A percentile compares a stretch with the other conserved stretches of the same genome.
Conservation (phyloP, 2,113 vertebrate species). For the Diphyllodes magnificus region DNA sequence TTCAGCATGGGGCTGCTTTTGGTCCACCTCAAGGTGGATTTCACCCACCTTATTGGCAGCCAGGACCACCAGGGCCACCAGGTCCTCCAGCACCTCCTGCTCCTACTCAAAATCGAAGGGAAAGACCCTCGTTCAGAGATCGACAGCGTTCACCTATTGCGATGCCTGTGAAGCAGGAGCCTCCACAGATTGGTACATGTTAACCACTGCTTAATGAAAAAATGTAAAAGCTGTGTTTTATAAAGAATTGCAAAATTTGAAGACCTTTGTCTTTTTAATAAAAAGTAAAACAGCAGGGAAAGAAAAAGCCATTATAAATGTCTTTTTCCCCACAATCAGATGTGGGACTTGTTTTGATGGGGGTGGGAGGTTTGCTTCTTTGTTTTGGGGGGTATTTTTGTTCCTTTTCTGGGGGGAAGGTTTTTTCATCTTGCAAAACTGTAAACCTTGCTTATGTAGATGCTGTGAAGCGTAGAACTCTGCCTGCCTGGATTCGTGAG, state of each 20-base stretch:
- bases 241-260: not conserved
- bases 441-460: constrained; percentile 69
- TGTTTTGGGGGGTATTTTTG: not conserved
- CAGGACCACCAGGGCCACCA: constrained; percentile 85
- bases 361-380: not conserved
- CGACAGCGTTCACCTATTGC: constrained; percentile 90
- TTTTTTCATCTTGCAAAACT: not conserved
- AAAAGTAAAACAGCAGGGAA: not conserved
- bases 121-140: constrained; percentile 91
- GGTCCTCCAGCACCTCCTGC: constrained; percentile 81
- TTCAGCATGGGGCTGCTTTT: constrained; percentile 94
- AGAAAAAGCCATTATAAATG: not conserved
- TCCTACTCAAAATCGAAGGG: constrained; percentile 91
- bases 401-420: not conserved
- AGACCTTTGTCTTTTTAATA: not conserved
- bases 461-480: constrained; percentile 93
- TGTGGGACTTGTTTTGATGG: not conserved
- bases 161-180: constrained; percentile 90
- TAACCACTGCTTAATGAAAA: constrained; percentile 47
- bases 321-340: not conserved
- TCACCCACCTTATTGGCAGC: constrained; percentile 93
- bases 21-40: constrained; percentile 87
- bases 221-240: not conserved
- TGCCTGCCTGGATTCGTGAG: constrained; percentile 98
- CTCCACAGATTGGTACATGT: constrained; percentile 87